Evolutionary conservation across 2,113 vertebrate genomes (phyloP).

Genomic region (Daboia siamensis): DNA sequence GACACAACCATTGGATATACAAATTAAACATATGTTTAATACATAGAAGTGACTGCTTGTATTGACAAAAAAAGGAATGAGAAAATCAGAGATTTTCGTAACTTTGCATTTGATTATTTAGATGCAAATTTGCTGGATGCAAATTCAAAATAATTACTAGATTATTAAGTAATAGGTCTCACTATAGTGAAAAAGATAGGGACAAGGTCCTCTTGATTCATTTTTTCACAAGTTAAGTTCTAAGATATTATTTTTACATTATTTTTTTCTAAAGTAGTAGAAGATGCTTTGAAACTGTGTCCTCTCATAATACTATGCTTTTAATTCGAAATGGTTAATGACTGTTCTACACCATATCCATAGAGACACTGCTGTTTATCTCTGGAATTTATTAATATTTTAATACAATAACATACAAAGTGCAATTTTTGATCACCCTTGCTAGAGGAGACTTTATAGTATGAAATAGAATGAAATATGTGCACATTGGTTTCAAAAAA

Average conservation of each 20-base stretch:
- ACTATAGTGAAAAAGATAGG: background rate
- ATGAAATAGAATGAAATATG: background rate
- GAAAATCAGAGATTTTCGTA: background rate
- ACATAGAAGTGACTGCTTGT: background rate
- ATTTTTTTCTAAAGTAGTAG: background rate
- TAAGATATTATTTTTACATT: background rate
- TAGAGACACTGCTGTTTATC: background rate
- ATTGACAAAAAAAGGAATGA: background rate
- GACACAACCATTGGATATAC: background rate
- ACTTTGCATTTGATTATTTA: background rate
- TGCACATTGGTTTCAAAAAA: conserved; percentile 21
- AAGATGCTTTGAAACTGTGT: background rate
- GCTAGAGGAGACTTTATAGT: background rate
- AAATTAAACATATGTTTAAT: background rate
- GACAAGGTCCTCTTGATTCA: too few relatives aligned
- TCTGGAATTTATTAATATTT: too few relatives aligned
- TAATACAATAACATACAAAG: too few relatives aligned
- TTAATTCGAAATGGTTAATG: background rate
- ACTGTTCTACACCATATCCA: background rate
- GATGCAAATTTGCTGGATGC: background rate
- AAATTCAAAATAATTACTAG: background rate
- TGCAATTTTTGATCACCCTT: too few relatives aligned
- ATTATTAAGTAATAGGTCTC: background rate
- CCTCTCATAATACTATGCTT: background rate
- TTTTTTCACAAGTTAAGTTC: too few relatives aligned